Evolutionary conservation across 2,113 vertebrate genomes (phyloP).

Genomic region (Chloropsis cyanopogon): DNA sequence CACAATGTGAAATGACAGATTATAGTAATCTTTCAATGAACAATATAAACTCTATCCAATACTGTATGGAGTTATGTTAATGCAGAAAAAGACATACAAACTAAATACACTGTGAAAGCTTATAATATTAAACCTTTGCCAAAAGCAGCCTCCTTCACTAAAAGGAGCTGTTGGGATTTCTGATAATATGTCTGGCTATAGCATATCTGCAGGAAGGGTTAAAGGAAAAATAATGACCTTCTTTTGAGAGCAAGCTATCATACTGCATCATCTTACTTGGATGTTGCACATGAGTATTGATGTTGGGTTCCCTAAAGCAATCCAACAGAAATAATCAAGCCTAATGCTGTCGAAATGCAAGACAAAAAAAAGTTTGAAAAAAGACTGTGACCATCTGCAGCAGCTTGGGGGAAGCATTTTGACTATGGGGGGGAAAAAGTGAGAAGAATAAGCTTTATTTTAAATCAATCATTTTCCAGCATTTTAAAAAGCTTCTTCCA

Average conservation of each 20-base stretch:
- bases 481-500: background rate
- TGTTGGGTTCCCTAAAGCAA: constrained; percentile 36
- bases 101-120: background rate
- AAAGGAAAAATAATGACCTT: background rate
- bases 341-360: constrained; percentile 34
- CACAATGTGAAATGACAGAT: background rate
- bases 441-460: background rate
- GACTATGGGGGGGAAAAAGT: background rate
- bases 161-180: background rate
- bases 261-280: background rate
- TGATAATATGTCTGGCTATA: background rate
- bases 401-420: background rate
- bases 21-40: background rate
- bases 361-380: constrained; percentile 10
- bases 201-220: background rate
- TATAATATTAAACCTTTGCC: background rate
- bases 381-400: constrained; percentile 38
- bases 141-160: background rate
- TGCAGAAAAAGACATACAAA: background rate
- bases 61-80: background rate
- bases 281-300: constrained; percentile 9
- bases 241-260: background rate
- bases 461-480: constrained; percentile 4
- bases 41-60: background rate
- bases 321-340: constrained; percentile 35